Evolutionary conservation across 2,113 vertebrate species (phyloP).

Genomic region (Bostrychus sinensis): DNA sequence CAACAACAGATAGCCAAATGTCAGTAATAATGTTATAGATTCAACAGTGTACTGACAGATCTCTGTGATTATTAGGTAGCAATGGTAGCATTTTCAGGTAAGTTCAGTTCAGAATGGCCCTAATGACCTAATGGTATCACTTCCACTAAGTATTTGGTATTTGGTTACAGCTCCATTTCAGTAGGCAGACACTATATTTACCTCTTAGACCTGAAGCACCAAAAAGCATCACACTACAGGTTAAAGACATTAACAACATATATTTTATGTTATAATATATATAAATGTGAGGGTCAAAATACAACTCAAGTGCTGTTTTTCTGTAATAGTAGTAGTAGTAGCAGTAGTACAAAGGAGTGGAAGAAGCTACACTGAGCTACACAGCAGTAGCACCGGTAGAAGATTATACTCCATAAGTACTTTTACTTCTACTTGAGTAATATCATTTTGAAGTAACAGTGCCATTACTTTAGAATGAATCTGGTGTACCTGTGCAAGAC

Average conservation of each 20-base stretch:
- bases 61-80: too few relatives aligned
- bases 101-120: background rate
- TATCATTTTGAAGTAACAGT: too few relatives aligned
- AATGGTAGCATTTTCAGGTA: background rate
- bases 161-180: background rate
- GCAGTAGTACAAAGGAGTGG: too few relatives aligned
- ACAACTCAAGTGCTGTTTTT: background rate
- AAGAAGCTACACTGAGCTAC: too few relatives aligned
- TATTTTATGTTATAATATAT: background rate
- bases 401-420: too few relatives aligned
- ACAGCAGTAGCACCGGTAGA: too few relatives aligned
- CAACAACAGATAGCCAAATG: background rate
- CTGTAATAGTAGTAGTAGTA: too few relatives aligned
- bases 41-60: too few relatives aligned
- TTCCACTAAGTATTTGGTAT: background rate
- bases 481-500: too few relatives aligned
- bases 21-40: background rate
- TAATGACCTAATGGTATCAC: background rate
- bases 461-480: too few relatives aligned
- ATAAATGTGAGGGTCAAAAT: background rate
- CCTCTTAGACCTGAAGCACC: background rate
- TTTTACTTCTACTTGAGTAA: too few relatives aligned
- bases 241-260: background rate
- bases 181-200: background rate
- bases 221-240: background rate